Percentiles rank a stretch among this genome's conserved stretches.
Evolutionary conservation across 1,140 invertebrate species (phyloP).

Genomic region (Trichonephila inaurata): DNA sequence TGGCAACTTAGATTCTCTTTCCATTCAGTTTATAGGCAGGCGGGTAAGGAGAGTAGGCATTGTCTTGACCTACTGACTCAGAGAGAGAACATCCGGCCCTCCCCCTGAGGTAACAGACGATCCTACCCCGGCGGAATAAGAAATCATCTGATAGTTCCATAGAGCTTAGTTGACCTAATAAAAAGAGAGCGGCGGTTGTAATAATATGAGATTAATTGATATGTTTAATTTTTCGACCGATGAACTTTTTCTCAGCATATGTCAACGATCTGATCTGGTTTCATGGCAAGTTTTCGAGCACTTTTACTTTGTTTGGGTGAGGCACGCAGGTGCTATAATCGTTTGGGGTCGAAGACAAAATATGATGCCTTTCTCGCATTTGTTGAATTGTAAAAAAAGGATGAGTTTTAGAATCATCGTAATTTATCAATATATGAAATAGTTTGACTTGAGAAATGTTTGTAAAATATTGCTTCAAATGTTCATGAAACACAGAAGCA

Average conservation of each 20-base stretch:
- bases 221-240: conserved; percentile 31
- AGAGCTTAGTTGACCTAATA: background rate
- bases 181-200: background rate
- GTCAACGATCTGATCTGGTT: conserved; percentile 34
- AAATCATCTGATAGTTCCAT: background rate
- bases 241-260: conserved; percentile 4
- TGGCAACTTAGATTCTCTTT: conserved; percentile 11
- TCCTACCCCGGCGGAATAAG: background rate
- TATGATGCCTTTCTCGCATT: too few species aligned
- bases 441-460: too few species aligned
- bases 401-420: too few species aligned
- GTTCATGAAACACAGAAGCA: too few species aligned
- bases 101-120: conserved; percentile 22
- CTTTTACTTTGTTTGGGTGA: conserved; percentile 17
- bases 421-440: too few species aligned
- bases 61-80: conserved; percentile 63
- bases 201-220: background rate
- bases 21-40: conserved; percentile 47
- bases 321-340: background rate
- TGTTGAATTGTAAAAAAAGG: too few species aligned
- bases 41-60: conserved; percentile 42
- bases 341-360: too few species aligned
- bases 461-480: too few species aligned
- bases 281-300: background rate
- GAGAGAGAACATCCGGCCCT: conserved; percentile 7